These are phyloP conservation scores for Drosophila rellima DNA, from an alignment of 2,888 invertebrate species.

Conservation along the genomic window DNA sequence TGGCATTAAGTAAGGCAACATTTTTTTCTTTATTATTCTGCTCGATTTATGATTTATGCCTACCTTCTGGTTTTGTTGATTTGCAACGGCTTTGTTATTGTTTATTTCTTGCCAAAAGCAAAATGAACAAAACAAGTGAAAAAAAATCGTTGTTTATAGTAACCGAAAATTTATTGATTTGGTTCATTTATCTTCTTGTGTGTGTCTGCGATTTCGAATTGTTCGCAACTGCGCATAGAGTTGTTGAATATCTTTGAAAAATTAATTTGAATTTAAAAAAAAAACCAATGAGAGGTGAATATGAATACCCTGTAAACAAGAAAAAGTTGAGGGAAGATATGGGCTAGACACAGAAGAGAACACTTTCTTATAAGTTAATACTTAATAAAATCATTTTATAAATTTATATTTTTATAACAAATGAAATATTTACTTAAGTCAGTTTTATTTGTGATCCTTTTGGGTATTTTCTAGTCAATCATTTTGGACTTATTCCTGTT, in stretches of 20 bases:
- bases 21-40: slow-evolving; percentile 20
- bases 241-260: slow-evolving; percentile 17
- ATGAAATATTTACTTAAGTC: neutral
- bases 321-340: neutral
- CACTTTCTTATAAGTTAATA: no score
- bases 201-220: slow-evolving; percentile 12
- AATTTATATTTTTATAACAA: no score
- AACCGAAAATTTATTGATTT: slow-evolving; percentile 49
- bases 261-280: slow-evolving; percentile 1
- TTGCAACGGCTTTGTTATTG: slow-evolving; percentile 25
- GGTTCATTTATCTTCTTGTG: slow-evolving; percentile 22
- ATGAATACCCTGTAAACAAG: neutral
- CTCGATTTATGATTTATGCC: slow-evolving; percentile 42
- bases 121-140: slow-evolving; percentile 7
- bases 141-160: slow-evolving; percentile 41
- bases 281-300: neutral
- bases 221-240: slow-evolving; percentile 40
- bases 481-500: neutral
- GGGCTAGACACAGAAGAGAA: no score
- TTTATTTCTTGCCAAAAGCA: slow-evolving; percentile 26
- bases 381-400: no score
- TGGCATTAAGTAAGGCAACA: slow-evolving; percentile 17
- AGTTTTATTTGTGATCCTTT: neutral
- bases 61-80: slow-evolving; percentile 25
- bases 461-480: slow-evolving; percentile 5